phyloP scores from a whole-genome alignment of 1,140 invertebrate genomes.

The Oedothorax gibbosus region DNA sequence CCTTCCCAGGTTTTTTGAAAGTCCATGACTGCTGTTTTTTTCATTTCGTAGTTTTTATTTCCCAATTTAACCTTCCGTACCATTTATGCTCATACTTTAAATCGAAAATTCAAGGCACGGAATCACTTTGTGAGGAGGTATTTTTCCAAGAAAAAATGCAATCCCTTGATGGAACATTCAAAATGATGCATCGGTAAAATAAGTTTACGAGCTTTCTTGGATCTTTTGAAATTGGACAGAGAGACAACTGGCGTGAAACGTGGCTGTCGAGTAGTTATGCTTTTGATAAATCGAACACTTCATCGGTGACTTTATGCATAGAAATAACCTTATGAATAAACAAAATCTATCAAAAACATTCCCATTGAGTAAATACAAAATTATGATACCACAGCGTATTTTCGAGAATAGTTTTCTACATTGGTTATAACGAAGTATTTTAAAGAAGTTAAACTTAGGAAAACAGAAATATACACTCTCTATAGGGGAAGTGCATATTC shows the following conservation, averaged over 20 bases:
- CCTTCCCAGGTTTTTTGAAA: not conserved
- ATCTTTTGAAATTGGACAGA: too few relatives aligned
- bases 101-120: conserved; percentile 22
- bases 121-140: conserved; percentile 23
- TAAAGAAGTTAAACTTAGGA: too few relatives aligned
- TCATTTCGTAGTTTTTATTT: not conserved
- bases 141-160: not conserved
- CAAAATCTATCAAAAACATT: too few relatives aligned
- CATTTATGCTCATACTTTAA: not conserved
- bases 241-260: conserved; percentile 5
- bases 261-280: not conserved
- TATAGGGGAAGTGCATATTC: too few relatives aligned
- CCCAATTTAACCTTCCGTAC: not conserved
- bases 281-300: not conserved
- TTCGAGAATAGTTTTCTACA: too few relatives aligned
- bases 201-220: conserved; percentile 4
- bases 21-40: too few relatives aligned
- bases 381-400: too few relatives aligned
- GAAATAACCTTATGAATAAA: too few relatives aligned
- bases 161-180: conserved; percentile 10
- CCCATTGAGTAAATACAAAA: too few relatives aligned
- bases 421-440: too few relatives aligned
- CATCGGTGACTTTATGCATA: too few relatives aligned
- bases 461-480: too few relatives aligned
- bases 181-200: conserved; percentile 28